Percentiles rank a stretch among this genome's conserved stretches.
These are phyloP conservation scores for Lordiphosa collinella DNA, from an alignment of 1,140 invertebrate species.

Conservation along the genomic window DNA sequence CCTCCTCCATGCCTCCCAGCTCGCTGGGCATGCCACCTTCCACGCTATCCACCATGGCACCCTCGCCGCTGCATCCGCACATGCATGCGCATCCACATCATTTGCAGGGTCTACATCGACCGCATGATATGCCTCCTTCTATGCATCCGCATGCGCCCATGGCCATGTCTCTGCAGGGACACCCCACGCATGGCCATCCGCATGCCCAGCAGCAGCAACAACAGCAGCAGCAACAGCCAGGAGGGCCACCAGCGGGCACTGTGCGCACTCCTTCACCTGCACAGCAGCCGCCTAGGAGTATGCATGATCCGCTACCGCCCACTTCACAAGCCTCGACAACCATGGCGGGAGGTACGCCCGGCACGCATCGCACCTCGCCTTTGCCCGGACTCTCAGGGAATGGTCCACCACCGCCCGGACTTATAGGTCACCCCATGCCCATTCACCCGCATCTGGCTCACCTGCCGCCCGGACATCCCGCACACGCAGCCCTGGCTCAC, in stretches of 20 bases:
- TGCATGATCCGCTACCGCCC: slow-evolving; percentile 54
- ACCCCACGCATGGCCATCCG: slow-evolving; percentile 50
- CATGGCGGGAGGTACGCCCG: slow-evolving; percentile 38
- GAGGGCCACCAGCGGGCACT: slow-evolving; percentile 80
- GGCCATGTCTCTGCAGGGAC: slow-evolving; percentile 68
- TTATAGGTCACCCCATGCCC: slow-evolving; percentile 72
- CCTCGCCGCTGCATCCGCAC: slow-evolving; percentile 64
- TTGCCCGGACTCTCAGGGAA: slow-evolving; percentile 58
- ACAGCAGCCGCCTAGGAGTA: slow-evolving; percentile 58
- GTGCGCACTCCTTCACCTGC: slow-evolving; percentile 73
- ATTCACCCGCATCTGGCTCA: slow-evolving; percentile 75
- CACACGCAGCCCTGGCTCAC: slow-evolving; percentile 69
- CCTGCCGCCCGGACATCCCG: slow-evolving; percentile 72
- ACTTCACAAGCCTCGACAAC: slow-evolving; percentile 56
- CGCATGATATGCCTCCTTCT: slow-evolving; percentile 61
- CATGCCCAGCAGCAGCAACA: slow-evolving; percentile 78
- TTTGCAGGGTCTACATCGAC: slow-evolving; percentile 60
- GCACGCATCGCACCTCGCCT: slow-evolving; percentile 68
- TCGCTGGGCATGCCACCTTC: too few relatives aligned
- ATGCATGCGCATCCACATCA: slow-evolving; percentile 58
- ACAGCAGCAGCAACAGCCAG: slow-evolving; percentile 64
- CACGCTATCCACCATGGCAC: slow-evolving; percentile 66
- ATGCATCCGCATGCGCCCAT: slow-evolving; percentile 73
- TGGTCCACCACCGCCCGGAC: slow-evolving; percentile 54
- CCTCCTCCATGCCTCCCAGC: slow-evolving; percentile 52